Base-by-base conservation (phyloP, 2,113 vertebrate species). In the Puffinus mauretanicus region DNA sequence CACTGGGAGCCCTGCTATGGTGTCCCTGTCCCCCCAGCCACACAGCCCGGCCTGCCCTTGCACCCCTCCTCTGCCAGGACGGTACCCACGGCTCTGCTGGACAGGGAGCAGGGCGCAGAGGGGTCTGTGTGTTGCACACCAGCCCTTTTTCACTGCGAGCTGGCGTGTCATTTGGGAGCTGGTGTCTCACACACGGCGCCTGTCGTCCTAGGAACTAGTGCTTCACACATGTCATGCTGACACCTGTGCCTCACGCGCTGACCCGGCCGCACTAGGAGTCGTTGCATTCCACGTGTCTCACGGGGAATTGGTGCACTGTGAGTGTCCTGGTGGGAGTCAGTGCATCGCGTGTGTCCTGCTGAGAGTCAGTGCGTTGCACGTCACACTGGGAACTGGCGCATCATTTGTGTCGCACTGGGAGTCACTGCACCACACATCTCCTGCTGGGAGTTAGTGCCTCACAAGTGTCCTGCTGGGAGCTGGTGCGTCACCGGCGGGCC, bases 1-100 rank as follows among this genome's bases (percentile, higher is more conserved):
- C 96, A 95, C 90, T 93, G 87, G 89, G 93, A 96, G 91, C 84
- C 57, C 89, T 96, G 84, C 57, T 44, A 94, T 95, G 84, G 30
- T 67, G 70, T 65, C 81, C n/a, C 18, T 27, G 83, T 77, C 4
- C 57, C 49, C 78, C 54, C 75, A 25, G 78, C 16, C 64, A 11
- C 32, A 6, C 30, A 38, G 46, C 60, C 40, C 1, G 79, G 32
- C 44, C 34, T 15, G 36, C 5, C 55, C 51, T 58, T 22, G 70
- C 57, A 21, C 12, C 32, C 0, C 17, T 29, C 3, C 42, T 29
- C 7, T 73, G 65, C 49, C 58, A 32, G 60, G 12, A 3, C 65
- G 44, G 64, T 2, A 4, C 62, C 78, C 20, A 5, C 2, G 1
- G 44, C 36, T 58, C 27, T 60, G 7, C 67, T 40, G 67, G 57